A percentile compares a stretch with the other conserved stretches of the same genome.
Conservation (phyloP, 1,140 invertebrate genomes). For the Lepidurus arcticus region DNA sequence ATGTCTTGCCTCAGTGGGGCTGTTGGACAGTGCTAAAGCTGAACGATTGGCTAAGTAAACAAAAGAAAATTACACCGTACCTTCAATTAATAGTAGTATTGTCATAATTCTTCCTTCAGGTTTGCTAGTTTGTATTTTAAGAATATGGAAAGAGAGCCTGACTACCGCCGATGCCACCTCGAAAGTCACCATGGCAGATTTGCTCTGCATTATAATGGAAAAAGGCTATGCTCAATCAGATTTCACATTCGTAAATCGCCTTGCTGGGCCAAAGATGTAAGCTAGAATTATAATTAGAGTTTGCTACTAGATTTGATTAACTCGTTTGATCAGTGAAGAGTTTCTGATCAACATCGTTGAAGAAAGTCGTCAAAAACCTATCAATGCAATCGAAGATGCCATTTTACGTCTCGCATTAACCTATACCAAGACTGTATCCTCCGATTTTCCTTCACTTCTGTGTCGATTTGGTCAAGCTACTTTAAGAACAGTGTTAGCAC, state of each 20-base stretch:
- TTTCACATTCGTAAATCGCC: neutral
- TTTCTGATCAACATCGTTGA: neutral
- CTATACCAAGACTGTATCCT: neutral
- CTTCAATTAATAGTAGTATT: no score
- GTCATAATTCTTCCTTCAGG: neutral
- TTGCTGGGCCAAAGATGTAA: neutral
- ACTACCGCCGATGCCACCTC: neutral
- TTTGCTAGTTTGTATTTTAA: neutral
- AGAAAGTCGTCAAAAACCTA: neutral
- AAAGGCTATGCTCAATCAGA: neutral
- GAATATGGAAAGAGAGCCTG: neutral
- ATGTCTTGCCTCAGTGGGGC: neutral
- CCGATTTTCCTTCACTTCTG: neutral
- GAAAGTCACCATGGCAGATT: neutral
- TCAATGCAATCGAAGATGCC: neutral
- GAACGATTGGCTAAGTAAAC: neutral
- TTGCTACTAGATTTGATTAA: neutral
- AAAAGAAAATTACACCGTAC: no score
- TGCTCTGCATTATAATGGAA: neutral
- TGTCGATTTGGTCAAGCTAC: conserved; percentile 8
- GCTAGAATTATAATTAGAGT: neutral
- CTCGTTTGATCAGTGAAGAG: neutral
- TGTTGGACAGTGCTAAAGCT: neutral
- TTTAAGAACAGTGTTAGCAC: neutral
- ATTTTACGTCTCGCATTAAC: neutral